Evolutionary conservation across 2,113 vertebrate genomes (phyloP), one percentile per base, ranked within the genome.

Genomic region (Cynocephalus volans): DNA sequence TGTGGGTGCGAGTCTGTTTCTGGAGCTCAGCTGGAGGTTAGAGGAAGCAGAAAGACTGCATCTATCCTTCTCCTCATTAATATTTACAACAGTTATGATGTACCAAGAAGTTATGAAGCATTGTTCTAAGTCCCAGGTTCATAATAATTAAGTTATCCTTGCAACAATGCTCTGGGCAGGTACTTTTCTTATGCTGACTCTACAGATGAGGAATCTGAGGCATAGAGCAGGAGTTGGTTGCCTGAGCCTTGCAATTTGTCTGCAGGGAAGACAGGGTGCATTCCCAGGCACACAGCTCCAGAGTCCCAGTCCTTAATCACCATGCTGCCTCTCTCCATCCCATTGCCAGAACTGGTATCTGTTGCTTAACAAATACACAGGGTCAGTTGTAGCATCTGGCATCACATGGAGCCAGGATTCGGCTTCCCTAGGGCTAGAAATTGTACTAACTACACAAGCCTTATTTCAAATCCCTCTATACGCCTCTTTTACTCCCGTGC

Each of bases 401-500:
- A 50, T 69, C 17, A 80, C 15, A 45, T 5, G 7, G 62, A 88
- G 23, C 23, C 15, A 69, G 23, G 18, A 65, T 19, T 75, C 84
- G 56, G 6, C 8, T 41, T 48, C 70, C 6, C 1, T 64, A 65
- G 93, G 76, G 12, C 45, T 65, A 1, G 8, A 87, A 52, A 64
- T 50, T 58, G 64, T 76, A 12, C 15, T 23, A 28, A 36, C 13
- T 31, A 81, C n/a, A 52, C 23, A 54, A 90, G 26, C 24, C 26
- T 31, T 67, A 54, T 67, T 87, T 92, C 48, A 56, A 67, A 60
- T 77, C 14, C 26, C 13, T 81, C 31, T 41, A 5, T 2, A 17
- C 1, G 10, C 3, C 3, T 10, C 17, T 18, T 58, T 14, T 15
- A 15, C 17, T 10, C 2, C 6, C 8, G 4, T 21, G 17, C 12